Percentiles rank a stretch among this genome's conserved stretches.
Evolutionary conservation across 2,797 vertebrate species (phyloP).

Genomic region (Tiaroga cobitis): DNA sequence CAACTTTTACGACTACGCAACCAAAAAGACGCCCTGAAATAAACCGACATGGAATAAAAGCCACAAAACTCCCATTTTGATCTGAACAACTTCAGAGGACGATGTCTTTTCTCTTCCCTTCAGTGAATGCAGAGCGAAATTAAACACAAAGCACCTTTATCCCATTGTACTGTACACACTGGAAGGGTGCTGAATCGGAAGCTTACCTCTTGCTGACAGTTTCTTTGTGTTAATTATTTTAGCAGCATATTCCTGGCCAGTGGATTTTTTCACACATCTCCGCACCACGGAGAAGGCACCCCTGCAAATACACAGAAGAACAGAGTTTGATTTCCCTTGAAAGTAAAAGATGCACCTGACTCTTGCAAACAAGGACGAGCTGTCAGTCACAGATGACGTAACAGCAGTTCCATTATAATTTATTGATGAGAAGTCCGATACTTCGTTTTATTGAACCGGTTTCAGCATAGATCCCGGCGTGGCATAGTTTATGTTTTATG

Average conservation of each 20-base stretch:
- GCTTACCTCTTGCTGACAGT: constrained; percentile 95
- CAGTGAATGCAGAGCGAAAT: constrained; percentile 8
- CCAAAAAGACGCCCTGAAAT: neutral
- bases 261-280: constrained; percentile 98
- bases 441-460: neutral
- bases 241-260: constrained; percentile 98
- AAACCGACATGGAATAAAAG: neutral
- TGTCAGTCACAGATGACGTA: constrained; percentile 48
- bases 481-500: neutral
- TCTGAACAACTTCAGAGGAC: constrained; percentile 1
- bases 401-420: constrained; percentile 35
- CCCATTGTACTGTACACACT: neutral
- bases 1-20: neutral
- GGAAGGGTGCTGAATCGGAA: constrained; percentile 24
- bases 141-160: constrained; percentile 20
- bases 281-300: constrained; percentile 99
- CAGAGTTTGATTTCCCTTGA: constrained; percentile 12
- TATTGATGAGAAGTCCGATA: neutral
- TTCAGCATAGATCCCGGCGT: neutral
- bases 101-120: constrained; percentile 13
- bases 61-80: neutral
- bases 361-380: constrained; percentile 18
- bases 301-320: constrained; percentile 76
- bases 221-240: constrained; percentile 99
- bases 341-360: constrained; percentile 17